Base-by-base conservation (phyloP, 2,113 vertebrate genomes). In the Protobothrops flavoviridis region DNA sequence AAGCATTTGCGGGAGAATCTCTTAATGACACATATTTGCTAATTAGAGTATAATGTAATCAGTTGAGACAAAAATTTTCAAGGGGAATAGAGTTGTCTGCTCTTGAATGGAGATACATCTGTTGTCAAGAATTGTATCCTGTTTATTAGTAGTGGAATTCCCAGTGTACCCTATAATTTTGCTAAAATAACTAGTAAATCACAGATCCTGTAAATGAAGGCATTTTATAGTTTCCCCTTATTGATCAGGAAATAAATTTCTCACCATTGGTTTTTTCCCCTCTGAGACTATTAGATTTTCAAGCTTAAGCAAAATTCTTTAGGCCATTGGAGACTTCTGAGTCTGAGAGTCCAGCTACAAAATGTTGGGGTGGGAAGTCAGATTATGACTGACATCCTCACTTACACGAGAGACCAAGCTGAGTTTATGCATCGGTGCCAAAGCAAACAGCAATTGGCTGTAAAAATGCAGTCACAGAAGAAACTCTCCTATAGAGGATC, bases 281-380 rank as follows among this genome's bases (percentile, higher is more conserved):
- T 69, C 93, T 93, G 53, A 91, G 89, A 45, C 52, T 74, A 90
- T 61, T 92, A 43, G 17, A 52, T 91, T 96, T 95, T 29, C 89
- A 85, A 90, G 90, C 94, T 94, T 94, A 93, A 48, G 94, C 74
- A 55, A 90, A 52, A 94, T 69, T 91, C 39, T 93, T 96, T 90
- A 94, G 95, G 53, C 56, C 86, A 50, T 92, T 94, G 0, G 26
- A 96, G 64, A 56, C 93, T 12, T 61, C 89, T 90, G 92, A 55
- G 61, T 91, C 89, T 64, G 64, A 81, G 57, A 94, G 81, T 48
- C 0, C 64, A 93, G 3, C 33, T 85, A 45, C 50, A 23, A 20
- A 89, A 94, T 88, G 89, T 26, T 56, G 50, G 81, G 86, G 92
- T 33, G n/a, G 17, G 4, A 85, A 93, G 15, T 92, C 86, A 57